phyloP scores from a whole-genome alignment of 2,888 invertebrate species.

The Zhuqinia jingwanae region DNA sequence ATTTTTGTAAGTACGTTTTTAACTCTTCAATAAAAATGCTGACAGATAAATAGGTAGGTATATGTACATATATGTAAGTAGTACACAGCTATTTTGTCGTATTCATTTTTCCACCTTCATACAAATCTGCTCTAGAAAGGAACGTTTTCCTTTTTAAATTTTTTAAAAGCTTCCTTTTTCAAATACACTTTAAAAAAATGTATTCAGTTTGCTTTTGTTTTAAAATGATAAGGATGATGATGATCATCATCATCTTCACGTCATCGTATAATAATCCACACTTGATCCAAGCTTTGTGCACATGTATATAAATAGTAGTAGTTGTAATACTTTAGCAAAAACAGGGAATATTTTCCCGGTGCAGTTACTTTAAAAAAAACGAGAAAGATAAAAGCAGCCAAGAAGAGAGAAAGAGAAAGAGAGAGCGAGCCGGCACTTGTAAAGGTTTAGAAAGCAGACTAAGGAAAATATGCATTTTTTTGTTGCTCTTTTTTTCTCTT shows the following conservation, averaged over 20 bases:
- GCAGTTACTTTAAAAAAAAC: background rate
- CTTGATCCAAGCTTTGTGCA: background rate
- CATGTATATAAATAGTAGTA: background rate
- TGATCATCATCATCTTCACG: constrained; percentile 13
- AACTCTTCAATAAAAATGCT: too few relatives aligned
- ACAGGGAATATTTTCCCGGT: background rate
- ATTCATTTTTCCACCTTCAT: too few relatives aligned
- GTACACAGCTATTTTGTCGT: too few relatives aligned
- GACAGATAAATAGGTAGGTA: too few relatives aligned
- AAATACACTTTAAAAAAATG: background rate
- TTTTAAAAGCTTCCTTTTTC: background rate
- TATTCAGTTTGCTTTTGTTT: constrained; percentile 19
- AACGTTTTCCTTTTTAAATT: too few relatives aligned
- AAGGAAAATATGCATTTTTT: constrained; percentile 8
- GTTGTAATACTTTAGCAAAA: background rate
- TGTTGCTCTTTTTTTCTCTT: too few relatives aligned
- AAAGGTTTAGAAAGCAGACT: background rate
- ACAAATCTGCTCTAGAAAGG: too few relatives aligned
- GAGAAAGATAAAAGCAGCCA: constrained; percentile 11
- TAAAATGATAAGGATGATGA: too few relatives aligned
- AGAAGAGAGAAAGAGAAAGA: constrained; percentile 4
- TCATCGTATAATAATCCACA: constrained; percentile 29
- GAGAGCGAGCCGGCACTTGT: background rate
- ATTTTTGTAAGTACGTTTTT: too few relatives aligned
- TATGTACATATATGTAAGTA: too few relatives aligned